Evolutionary conservation across 2,113 vertebrate genomes (phyloP), one percentile per base, ranked within the genome.

Genomic region (Eclectus roratus): DNA sequence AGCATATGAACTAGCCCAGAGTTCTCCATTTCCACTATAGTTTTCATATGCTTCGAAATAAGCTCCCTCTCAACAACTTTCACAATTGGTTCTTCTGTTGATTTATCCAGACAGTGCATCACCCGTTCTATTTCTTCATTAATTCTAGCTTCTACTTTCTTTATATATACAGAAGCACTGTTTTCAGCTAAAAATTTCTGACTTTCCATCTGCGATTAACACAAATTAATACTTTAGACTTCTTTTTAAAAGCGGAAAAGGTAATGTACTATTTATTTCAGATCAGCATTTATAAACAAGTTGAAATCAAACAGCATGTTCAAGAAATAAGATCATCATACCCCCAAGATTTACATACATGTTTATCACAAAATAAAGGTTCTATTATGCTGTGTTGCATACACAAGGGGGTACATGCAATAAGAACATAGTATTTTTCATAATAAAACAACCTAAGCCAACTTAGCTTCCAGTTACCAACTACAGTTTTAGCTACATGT

Each of bases 21-120:
- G 97, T 99, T 99, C 96, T 99, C 99, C 99, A 99, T 99, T 98
- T 99, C 99, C 92, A 99, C 99, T 53, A 99, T 99, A 46, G 99
- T 99, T 97, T 99, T 99, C 99, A 99, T 99, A 96, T 99, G 99
- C 96, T 99, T 99, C 77, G 99, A 99, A 97, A 99, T 99, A 91
- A 99, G 99, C 81, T 99, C 99, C 41, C 99, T 97, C 96, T 99
- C 99, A 92, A 99, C 99, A 94, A 99, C 99, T 92, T 99, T 99
- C 80, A 99, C 99, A 85, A 99, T 99, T 12, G 99, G 99, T 95
- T 99, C 99, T 97, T 99, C 99, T 2, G 99, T 99, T 49, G 99
- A 99, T 97, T 99, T 99, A 98, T 99, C 99, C 97, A 99, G 97
- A 97, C 99, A 99, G 97, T 99, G 99, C 98, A 99, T 99, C 97